These are phyloP conservation scores for Tethea ocularis DNA, from an alignment of 2,888 invertebrate species.

Conservation along the genomic window DNA sequence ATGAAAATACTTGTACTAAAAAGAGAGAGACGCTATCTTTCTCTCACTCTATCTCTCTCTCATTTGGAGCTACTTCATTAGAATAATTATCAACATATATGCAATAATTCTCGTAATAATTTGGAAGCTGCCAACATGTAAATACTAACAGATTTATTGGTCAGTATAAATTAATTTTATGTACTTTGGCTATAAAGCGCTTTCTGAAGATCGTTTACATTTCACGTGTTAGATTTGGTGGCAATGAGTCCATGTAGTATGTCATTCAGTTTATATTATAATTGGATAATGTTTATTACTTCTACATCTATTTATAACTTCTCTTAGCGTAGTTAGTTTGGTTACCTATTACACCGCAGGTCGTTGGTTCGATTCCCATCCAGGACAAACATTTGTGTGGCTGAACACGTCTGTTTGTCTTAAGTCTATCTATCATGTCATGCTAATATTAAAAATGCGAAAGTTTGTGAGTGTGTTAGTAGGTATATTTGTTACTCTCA, in stretches of 20 bases:
- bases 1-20: too few relatives aligned
- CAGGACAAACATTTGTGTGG: too few relatives aligned
- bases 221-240: slow-evolving; percentile 8
- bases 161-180: slow-evolving; percentile 52
- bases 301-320: not conserved
- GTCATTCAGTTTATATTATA: not conserved
- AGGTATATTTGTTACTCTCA: too few relatives aligned
- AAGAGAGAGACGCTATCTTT: too few relatives aligned
- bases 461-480: too few relatives aligned
- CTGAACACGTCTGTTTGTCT: too few relatives aligned
- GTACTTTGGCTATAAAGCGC: slow-evolving; percentile 38
- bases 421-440: too few relatives aligned
- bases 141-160: slow-evolving; percentile 43
- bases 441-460: too few relatives aligned
- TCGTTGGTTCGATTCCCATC: too few relatives aligned
- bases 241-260: not conserved
- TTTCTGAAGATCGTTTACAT: not conserved
- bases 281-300: not conserved
- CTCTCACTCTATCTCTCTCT: not conserved
- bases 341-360: too few relatives aligned
- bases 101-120: not conserved
- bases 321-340: not conserved
- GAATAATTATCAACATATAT: not conserved
- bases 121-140: slow-evolving; percentile 23
- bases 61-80: not conserved